These are phyloP conservation scores for Cremastinae sp. DNA, from an alignment of 2,888 invertebrate genomes.

Conservation along the genomic window DNA sequence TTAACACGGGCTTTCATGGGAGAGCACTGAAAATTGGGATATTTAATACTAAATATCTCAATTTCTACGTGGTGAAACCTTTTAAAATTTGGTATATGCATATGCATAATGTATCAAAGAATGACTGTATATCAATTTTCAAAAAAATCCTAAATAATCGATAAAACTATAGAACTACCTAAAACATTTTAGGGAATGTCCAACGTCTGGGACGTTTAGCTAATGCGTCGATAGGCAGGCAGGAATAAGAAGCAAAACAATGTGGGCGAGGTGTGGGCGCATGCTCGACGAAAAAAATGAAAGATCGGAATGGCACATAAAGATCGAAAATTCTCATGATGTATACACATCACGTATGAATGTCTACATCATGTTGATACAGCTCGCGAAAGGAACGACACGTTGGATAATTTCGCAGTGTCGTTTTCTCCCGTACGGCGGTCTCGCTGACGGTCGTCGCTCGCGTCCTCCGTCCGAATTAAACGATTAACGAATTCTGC, in stretches of 20 bases:
- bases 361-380: slow-evolving; percentile 57
- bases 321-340: slow-evolving; percentile 54
- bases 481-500: slow-evolving; percentile 64
- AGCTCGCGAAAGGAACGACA: slow-evolving; percentile 55
- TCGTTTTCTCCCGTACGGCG: slow-evolving; percentile 23
- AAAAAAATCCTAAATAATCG: too few species aligned
- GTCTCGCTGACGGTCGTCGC: slow-evolving; percentile 49
- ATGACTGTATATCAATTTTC: too few species aligned
- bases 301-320: neutral
- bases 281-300: slow-evolving; percentile 7
- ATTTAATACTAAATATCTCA: too few species aligned
- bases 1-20: too few species aligned
- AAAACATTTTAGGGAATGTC: too few species aligned
- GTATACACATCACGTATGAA: slow-evolving; percentile 60
- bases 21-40: too few species aligned
- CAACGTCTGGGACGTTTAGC: too few species aligned
- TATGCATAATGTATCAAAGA: too few species aligned
- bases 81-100: too few species aligned
- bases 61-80: too few species aligned
- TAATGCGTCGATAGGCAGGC: neutral
- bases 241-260: neutral
- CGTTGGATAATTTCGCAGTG: slow-evolving; percentile 54
- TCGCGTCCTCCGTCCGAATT: slow-evolving; percentile 44
- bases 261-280: neutral
- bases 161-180: too few species aligned